Evolutionary conservation across 2,113 vertebrate genomes (phyloP), one percentile per base, ranked within the genome.

Genomic region (Dromaius novaehollandiae): DNA sequence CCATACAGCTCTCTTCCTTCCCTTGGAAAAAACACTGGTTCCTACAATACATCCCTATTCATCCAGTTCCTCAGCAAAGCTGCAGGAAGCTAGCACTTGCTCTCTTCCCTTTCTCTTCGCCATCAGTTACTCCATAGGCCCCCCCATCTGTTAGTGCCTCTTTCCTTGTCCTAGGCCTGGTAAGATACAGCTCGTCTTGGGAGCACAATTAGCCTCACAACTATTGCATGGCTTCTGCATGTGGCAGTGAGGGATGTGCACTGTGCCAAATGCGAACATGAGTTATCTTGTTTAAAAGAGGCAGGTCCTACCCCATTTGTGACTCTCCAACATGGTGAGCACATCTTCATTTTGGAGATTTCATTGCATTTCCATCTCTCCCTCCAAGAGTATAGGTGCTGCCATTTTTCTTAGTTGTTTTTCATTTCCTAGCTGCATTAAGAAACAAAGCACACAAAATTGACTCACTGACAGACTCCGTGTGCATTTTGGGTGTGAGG

Each of bases 231-330:
- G 32, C 44, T 75, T 61, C 17, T 13, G 20, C 25, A 11, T 9
- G 34, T 38, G 40, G 44, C n/a, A 76, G 42, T 44, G 46, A 1
- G 0, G 40, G 42, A 40, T 3, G 0, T 50, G 36, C 7, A 20
- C 2, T 22, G 11, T n/a, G 36, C 26, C 61, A 79, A 78, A 87
- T 21, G 21, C 46, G 26, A 22, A 16, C 12, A 5, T 0, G 2
- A 87, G 38, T 55, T 3, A 73, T 30, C 36, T 51, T 70, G 8
- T 82, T 65, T 38, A 26, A 82, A 89, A 68, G 22, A 42, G n/a
- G 20, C 78, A 79, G 16, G 38, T 69, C 77, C 61, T 60, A 19
- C 77, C 65, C 69, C 26, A 3, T 53, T 58, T 76, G 9, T 55
- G 20, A 9, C 5, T 76, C n/a, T 84, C 60, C 28, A 50, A 7